These are phyloP conservation scores for Bucco capensis DNA, from an alignment of 2,113 vertebrate genomes.

Conservation along the genomic window DNA sequence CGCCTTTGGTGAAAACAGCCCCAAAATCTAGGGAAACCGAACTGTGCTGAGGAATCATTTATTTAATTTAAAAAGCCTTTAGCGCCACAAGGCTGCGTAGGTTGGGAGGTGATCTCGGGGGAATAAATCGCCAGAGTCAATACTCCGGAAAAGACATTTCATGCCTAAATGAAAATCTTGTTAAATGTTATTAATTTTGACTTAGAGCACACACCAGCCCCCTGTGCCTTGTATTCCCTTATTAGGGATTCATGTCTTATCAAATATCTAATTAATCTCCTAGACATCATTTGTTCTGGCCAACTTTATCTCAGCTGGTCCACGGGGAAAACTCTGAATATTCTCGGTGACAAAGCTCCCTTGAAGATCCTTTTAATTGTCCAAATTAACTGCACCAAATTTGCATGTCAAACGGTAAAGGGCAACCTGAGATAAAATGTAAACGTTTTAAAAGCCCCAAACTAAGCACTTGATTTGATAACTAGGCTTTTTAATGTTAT, in stretches of 20 bases:
- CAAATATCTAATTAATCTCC: slow-evolving; percentile 99
- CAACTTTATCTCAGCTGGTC: slow-evolving; percentile 95
- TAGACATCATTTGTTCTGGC: slow-evolving; percentile 98
- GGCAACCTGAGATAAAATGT: slow-evolving; percentile 87
- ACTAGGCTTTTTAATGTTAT: slow-evolving; percentile 86
- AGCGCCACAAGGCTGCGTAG: slow-evolving; percentile 49
- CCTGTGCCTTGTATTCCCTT: slow-evolving; percentile 98
- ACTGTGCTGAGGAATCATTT: slow-evolving; percentile 7
- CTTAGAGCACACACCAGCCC: slow-evolving; percentile 95
- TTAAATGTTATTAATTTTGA: slow-evolving; percentile 99
- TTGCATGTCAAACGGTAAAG: slow-evolving; percentile 99
- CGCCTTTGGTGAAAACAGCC: background rate
- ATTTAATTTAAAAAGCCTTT: slow-evolving; percentile 44
- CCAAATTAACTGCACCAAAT: slow-evolving; percentile 99
- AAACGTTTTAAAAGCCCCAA: slow-evolving; percentile 87
- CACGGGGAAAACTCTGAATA: slow-evolving; percentile 86
- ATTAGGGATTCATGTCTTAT: slow-evolving; percentile 99
- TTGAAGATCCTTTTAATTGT: slow-evolving; percentile 99
- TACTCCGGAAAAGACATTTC: slow-evolving; percentile 97
- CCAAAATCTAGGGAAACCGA: background rate
- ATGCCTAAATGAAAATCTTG: slow-evolving; percentile 99
- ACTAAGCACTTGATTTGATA: slow-evolving; percentile 91
- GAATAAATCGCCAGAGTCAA: slow-evolving; percentile 92
- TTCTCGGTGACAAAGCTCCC: slow-evolving; percentile 92
- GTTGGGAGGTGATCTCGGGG: slow-evolving; percentile 73